These are phyloP conservation scores for Argentina silus DNA, from an alignment of 2,797 vertebrate genomes.

Conservation along the genomic window DNA sequence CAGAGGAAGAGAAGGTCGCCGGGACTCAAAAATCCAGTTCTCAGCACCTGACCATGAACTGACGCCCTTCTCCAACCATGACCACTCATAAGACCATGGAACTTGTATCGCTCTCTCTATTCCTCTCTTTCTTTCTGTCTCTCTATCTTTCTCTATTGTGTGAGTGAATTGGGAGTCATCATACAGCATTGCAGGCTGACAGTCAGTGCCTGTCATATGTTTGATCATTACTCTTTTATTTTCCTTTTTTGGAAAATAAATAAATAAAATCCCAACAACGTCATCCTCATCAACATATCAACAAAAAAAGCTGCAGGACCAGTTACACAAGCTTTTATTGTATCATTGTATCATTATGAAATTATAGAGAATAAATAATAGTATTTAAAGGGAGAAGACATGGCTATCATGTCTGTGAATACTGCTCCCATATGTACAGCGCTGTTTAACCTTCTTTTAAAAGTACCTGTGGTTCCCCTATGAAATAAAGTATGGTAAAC, in stretches of 20 bases:
- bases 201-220: conserved; percentile 76
- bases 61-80: conserved; percentile 61
- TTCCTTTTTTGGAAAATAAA: conserved; percentile 70
- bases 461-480: conserved; percentile 76
- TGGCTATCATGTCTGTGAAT: conserved; percentile 86
- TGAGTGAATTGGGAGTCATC: conserved; percentile 86
- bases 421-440: conserved; percentile 75
- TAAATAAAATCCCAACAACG: conserved; percentile 40
- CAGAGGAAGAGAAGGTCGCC: conserved; percentile 48
- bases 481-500: conserved; percentile 67
- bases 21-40: conserved; percentile 51
- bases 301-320: conserved; percentile 87
- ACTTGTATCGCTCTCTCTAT: conserved; percentile 54
- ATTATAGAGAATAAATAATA: conserved; percentile 84
- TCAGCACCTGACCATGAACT: conserved; percentile 73
- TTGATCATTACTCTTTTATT: conserved; percentile 71
- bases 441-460: conserved; percentile 78
- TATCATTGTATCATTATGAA: conserved; percentile 82
- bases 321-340: conserved; percentile 85
- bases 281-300: conserved; percentile 71
- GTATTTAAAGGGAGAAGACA: conserved; percentile 86
- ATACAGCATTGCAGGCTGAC: conserved; percentile 77
- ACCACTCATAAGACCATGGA: conserved; percentile 66
- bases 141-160: conserved; percentile 81
- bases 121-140: conserved; percentile 22